Evolutionary conservation across 2,113 vertebrate species (phyloP).

Genomic region (Syrrhaptes paradoxus): DNA sequence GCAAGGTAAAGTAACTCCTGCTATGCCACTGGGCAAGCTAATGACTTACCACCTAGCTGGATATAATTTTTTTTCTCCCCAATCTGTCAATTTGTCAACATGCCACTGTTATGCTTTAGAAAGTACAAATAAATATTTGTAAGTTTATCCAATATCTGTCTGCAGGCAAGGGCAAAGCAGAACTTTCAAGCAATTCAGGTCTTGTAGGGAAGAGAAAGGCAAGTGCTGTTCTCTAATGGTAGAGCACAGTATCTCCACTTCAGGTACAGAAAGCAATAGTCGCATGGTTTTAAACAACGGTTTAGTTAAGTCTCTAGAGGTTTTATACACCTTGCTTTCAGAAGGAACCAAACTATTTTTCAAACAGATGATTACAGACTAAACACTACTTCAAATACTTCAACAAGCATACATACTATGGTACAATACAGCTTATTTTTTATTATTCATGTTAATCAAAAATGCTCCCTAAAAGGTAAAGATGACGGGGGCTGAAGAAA

Average conservation of each 20-base stretch:
- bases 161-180: background rate
- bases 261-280: rapidly evolving
- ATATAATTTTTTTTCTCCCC: rapidly evolving
- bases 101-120: background rate
- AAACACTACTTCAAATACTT: background rate
- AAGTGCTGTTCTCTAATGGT: background rate
- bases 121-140: background rate
- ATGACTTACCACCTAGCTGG: background rate
- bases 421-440: background rate
- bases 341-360: background rate
- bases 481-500: background rate
- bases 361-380: background rate
- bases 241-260: background rate
- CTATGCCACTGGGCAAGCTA: background rate
- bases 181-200: background rate
- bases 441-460: background rate
- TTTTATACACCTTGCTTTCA: background rate
- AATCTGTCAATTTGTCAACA: background rate
- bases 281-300: background rate
- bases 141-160: background rate
- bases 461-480: background rate
- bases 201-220: background rate
- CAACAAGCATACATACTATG: background rate
- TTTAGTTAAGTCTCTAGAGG: background rate
- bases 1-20: background rate